Evolutionary conservation across 30 jellyfish, hydroid and myxozoan species (phyloP), one percentile per base, ranked within the genome.

Genomic region (Sanderia malayensis): DNA sequence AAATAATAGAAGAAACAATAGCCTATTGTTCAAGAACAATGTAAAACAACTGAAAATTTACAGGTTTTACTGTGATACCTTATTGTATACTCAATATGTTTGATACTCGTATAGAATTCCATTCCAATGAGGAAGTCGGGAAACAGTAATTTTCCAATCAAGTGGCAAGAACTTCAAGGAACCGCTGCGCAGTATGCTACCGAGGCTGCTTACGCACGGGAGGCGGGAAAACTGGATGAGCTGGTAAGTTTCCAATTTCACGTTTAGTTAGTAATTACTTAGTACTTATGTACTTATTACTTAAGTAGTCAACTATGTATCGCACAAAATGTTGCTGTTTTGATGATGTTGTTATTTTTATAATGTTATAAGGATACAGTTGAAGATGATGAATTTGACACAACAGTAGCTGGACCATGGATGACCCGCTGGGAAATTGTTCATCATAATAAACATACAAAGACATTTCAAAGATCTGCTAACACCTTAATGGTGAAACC

Each of bases 371-470:
- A 73, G 79, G 67, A 29, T n/a, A 46, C 41, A 0, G 41, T 21
- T 20, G 74, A 47, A 33, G 47, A 67, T 2, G 92, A 79, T 26
- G 84, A 70, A 45, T 34, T 55, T 20, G 86, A 55, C 11, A 71
- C 86, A 0, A 31, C 60, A 18, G 69, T 81, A 23, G 32, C 73
- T 46, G 94, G 94, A 27, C 94, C 94, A 1, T 81, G 94, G 94
- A 81, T 81, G 94, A 67, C 71, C 22, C 80, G 86, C 4, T 81
- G 94, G 94, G 81, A 70, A n/a, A 69, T 81, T 67, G 86, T 69
- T 17, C 79, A 71, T 61, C 86, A 81, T 34, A 81, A 81, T 33
- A 22, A 57, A 19, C 92, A 79, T 62, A 79, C 92, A 6, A 76
- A 58, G 18, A 71, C 85, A 24, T 27, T 77, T 45, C 20, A 30